Percentiles rank a stretch among this genome's conserved stretches.
Conservation (phyloP, 2,888 invertebrate species). For the Nezara viridula region DNA sequence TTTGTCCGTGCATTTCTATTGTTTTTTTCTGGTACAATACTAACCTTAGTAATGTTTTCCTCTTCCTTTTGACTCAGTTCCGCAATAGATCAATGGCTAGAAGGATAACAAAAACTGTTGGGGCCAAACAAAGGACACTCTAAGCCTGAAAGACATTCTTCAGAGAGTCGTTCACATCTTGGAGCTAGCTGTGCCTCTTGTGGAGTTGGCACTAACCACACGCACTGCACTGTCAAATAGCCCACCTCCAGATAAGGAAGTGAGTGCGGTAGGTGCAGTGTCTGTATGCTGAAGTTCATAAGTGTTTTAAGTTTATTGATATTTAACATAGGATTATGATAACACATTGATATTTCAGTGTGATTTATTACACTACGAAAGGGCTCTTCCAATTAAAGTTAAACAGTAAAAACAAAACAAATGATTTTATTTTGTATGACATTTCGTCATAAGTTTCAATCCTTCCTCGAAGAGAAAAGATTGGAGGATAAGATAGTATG, state of each 20-base stretch:
- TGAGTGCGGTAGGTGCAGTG: background rate
- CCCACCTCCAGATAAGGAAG: background rate
- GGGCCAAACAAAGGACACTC: background rate
- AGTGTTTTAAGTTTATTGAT: too few species aligned
- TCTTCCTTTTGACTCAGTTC: background rate
- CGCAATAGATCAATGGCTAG: background rate
- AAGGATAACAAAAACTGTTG: background rate
- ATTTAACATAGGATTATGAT: too few species aligned
- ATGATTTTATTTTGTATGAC: too few species aligned
- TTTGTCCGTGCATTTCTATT: background rate
- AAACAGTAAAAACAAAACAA: too few species aligned
- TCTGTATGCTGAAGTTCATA: too few species aligned
- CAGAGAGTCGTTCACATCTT: background rate
- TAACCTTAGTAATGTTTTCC: background rate
- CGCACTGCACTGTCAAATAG: background rate
- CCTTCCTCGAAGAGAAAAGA: too few species aligned
- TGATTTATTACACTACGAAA: too few species aligned
- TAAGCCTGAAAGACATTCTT: constrained; percentile 10
- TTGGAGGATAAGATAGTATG: too few species aligned
- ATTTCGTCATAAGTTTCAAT: too few species aligned
- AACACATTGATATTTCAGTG: too few species aligned
- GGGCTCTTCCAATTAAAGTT: too few species aligned
- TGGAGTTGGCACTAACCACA: background rate
- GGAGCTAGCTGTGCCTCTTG: background rate
- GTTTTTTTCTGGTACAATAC: background rate